Evolutionary conservation across 2,113 vertebrate genomes (phyloP), one percentile per base, ranked within the genome.

Genomic region (Podarcis cretensis): DNA sequence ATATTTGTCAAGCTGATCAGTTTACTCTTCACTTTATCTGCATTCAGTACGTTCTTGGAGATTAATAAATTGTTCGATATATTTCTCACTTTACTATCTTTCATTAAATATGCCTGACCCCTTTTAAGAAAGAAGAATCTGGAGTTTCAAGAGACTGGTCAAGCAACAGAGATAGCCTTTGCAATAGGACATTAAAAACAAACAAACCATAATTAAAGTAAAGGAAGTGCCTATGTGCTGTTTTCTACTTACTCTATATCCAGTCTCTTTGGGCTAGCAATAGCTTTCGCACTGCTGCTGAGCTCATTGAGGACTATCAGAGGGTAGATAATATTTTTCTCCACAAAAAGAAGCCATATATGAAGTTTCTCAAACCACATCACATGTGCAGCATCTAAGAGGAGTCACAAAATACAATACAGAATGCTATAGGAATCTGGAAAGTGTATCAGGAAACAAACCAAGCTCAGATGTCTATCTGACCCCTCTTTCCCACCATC

Each of bases 311-410:
- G 98, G 96, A 99, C 98, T 94, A 99, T 97, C 84, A 99, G 95
- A 0, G 99, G 99, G 90, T 99, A 99, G 86, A 99, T 99, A 89
- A 99, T 84, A 90, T 99, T 99, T 95, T 99, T 99, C 91, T 99
- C 99, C 95, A 98, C 90, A 93, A 99, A 99, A 91, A 99, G 97
- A 94, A 99, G 98, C 99, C 98, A 99, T 89, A 99, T 98, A 2
- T 99, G 98, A 89, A 99, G 97, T 94, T 99, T 99, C 92, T 99
- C 99, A 95, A 99, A 99, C 99, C 99, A 99, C 99, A 99, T 99
- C 89, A 99, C 97, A 66, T 99, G 98, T 18, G 99, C 98, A 8
- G 98, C 98, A 95, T 98, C 99, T 99, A 96, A 73, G 2, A 94
- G 89, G 81, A 81, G 9, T 89, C 32, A 94, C 5, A 23, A 68